Evolutionary conservation across 2,888 invertebrate species (phyloP), one percentile per base, ranked within the genome.

Genomic region (Eurois occulta): DNA sequence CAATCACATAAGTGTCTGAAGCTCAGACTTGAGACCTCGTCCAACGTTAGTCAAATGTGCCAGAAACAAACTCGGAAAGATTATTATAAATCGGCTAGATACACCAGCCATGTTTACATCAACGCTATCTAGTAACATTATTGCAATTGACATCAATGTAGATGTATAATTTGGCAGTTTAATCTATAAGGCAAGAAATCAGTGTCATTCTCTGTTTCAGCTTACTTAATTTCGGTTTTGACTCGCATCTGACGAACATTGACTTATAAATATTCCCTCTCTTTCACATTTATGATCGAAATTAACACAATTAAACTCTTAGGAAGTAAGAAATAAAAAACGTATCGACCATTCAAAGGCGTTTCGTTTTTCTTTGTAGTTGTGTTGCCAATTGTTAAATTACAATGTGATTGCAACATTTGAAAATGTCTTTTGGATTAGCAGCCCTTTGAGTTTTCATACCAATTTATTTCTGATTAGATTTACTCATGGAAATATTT

Each of bases 1-100:
- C 89, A 91, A 93, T 93, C 92, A 95, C 94, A 94, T 91, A 88
- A 89, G 81, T 82, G 86, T 86, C 87, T 88, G 86, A 62, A 72
- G 67, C 72, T 38, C 81, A 87, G 83, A 87, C 83, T 79, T 85
- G 86, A 88, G 85, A 87, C 84, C 77, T 66, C 70, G 69, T 80
- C 41, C 48, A 70, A 32, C 71, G 72, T 72, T 84, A 86, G 86
- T 72, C 81, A 77, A 81, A 83, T 68, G 58, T 70, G 71, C 87
- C 89, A 74, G 74, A 75, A 77, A 70, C 62, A 65, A 73, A 68
- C 52, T 68, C 13, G 48, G 81, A 2, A 60, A 60, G 35, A 62
- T 69, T 73, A 73, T 21, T 72, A 70, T 35, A 83, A 64, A 52
- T 77, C 67, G 52, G 77, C 83, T 67, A 70, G 62, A 82, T 16